These are phyloP conservation scores for Cosmia trapezina DNA, from an alignment of 2,888 invertebrate genomes.

Conservation along the genomic window DNA sequence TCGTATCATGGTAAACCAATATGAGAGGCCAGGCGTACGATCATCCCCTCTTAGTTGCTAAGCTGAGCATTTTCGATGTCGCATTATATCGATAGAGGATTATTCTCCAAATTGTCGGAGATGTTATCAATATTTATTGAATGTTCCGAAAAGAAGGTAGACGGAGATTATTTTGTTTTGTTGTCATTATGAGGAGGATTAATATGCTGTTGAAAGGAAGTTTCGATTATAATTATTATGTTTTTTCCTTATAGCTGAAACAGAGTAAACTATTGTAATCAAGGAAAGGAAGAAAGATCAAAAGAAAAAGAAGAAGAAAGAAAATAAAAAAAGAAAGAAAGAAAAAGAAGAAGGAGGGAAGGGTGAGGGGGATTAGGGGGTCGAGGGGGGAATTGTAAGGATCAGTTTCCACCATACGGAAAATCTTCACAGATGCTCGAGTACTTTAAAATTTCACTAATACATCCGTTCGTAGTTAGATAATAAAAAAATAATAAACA, in stretches of 20 bases:
- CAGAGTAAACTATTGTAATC: background rate
- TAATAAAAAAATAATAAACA: too few relatives aligned
- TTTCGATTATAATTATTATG: background rate
- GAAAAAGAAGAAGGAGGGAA: too few relatives aligned
- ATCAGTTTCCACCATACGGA: too few relatives aligned
- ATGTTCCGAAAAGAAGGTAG: slow-evolving; percentile 25
- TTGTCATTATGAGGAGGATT: slow-evolving; percentile 22
- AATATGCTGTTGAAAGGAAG: background rate
- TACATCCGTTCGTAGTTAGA: too few relatives aligned
- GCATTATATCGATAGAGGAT: slow-evolving; percentile 56
- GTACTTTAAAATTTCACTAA: too few relatives aligned
- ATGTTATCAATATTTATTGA: slow-evolving; percentile 61
- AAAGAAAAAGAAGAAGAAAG: too few relatives aligned
- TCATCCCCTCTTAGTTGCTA: slow-evolving; percentile 69
- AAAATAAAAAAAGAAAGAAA: too few relatives aligned
- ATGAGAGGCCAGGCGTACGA: slow-evolving; percentile 66
- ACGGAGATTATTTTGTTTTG: slow-evolving; percentile 33
- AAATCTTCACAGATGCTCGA: too few relatives aligned
- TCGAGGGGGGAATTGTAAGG: too few relatives aligned
- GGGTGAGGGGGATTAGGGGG: too few relatives aligned
- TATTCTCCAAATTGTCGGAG: slow-evolving; percentile 53
- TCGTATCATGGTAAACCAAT: slow-evolving; percentile 75
- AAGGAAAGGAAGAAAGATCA: too few relatives aligned
- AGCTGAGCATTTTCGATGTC: slow-evolving; percentile 64
- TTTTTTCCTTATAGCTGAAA: background rate